Evolutionary conservation across 2,888 invertebrate species (phyloP), one percentile per base, ranked within the genome.

Genomic region (Pantelozetes paolii): DNA sequence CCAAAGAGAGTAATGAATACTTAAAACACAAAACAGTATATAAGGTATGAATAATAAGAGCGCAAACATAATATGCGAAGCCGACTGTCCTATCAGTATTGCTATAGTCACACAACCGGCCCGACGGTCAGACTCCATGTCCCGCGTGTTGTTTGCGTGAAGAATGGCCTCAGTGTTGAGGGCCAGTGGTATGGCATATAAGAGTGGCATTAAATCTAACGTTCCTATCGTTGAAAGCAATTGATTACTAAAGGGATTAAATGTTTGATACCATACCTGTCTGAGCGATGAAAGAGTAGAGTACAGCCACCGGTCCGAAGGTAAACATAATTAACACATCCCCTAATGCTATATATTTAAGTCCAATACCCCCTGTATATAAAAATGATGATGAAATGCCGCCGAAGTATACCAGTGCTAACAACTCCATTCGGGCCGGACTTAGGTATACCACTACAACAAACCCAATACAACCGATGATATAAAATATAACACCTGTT

Each of bases 321-420:
- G 94, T 90, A 75, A 95, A 88, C 80, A 96, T 86, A 79, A 96
- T 90, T 77, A 95, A 85, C 72, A 96, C 89, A 84, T 96, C 96
- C 72, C 96, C 96, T 67, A 96, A 84, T 2, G 94, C 96, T 79
- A 96, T 94, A 81, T 96, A 96, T 82, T 96, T 96, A 74, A 96
- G 86, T 75, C 95, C 96, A 79, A 95, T 91, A 69, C 96, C 96
- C 74, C 96, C 96, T 0, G 96, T 96, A 80, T 96, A 96, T n/a
- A 96, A 85, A 83, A 96, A 96, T 78, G 94, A 94, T 72, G 94
- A 92, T 32, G 94, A 95, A 73, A 96, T 83, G 1, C 96, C 96
- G 74, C 96, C 95, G 84, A 96, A 96, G 82, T 94, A 96, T 0
- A 95, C 91, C 67, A 96, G 84, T 8, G 96, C 95, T 79, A 96